These are phyloP conservation scores for Lanius collurio DNA, from an alignment of 2,113 vertebrate genomes.

Conservation along the genomic window DNA sequence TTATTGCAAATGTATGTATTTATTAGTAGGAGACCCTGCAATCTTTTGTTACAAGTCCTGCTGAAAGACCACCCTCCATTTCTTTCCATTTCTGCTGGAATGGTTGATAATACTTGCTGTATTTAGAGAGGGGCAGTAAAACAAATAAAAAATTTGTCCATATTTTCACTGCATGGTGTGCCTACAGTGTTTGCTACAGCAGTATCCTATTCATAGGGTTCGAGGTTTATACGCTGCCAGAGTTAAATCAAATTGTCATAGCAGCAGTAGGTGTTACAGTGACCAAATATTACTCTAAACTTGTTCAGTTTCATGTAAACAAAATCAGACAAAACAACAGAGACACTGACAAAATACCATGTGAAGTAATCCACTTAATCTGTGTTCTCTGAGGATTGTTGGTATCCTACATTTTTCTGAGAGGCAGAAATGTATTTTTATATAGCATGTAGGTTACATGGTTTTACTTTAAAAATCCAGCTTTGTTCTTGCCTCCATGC, in stretches of 20 bases:
- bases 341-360: not conserved
- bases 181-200: not conserved
- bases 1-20: not conserved
- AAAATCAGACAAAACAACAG: not conserved
- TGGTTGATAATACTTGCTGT: fast-evolving
- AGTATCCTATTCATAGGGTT: not conserved
- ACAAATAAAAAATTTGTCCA: not conserved
- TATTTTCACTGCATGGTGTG: not conserved
- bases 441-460: not conserved
- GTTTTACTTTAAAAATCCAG: not conserved
- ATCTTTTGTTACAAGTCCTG: not conserved
- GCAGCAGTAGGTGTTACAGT: not conserved
- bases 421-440: not conserved
- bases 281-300: not conserved
- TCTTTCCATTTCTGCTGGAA: not conserved
- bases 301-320: not conserved
- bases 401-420: not conserved
- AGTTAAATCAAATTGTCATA: not conserved
- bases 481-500: not conserved
- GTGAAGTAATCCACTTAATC: not conserved
- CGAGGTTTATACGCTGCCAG: not conserved
- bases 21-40: not conserved
- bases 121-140: not conserved
- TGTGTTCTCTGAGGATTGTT: not conserved
- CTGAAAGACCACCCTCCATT: not conserved